Evolutionary conservation across 2,113 vertebrate species (phyloP).

Genomic region (Anthoscopus minutus): DNA sequence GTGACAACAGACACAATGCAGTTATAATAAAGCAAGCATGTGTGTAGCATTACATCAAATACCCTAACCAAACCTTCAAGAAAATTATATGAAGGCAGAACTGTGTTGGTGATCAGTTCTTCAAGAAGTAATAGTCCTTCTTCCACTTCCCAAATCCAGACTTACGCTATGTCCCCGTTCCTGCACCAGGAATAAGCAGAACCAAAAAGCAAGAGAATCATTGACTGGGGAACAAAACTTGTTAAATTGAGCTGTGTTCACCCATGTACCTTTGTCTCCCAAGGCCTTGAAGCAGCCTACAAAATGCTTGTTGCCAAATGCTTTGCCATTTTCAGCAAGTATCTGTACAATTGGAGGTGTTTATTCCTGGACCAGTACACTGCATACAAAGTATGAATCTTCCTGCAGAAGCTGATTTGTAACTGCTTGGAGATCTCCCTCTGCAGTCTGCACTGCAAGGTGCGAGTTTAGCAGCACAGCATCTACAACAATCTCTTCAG

Average conservation of each 20-base stretch:
- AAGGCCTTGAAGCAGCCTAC: background rate
- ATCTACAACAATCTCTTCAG: background rate
- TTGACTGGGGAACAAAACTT: background rate
- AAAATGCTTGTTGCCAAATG: background rate
- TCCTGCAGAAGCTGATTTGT: background rate
- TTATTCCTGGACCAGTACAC: background rate
- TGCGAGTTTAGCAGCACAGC: background rate
- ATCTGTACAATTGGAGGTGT: background rate
- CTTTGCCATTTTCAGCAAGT: background rate
- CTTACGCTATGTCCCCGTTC: background rate
- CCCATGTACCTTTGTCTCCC: background rate
- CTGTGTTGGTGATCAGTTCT: background rate
- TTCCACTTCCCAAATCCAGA: background rate
- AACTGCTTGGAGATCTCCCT: background rate
- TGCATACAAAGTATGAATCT: background rate
- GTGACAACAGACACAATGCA: background rate
- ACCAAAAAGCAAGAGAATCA: background rate
- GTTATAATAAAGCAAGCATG: background rate
- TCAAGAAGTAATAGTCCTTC: background rate
- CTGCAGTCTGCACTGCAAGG: background rate
- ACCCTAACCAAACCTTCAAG: background rate
- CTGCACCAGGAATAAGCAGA: background rate
- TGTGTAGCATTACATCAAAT: background rate
- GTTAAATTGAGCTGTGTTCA: background rate
- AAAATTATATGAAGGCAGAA: background rate